Evolutionary conservation across 2,888 invertebrate genomes (phyloP), one percentile per base, ranked within the genome.

Genomic region (Colostygia pectinataria): DNA sequence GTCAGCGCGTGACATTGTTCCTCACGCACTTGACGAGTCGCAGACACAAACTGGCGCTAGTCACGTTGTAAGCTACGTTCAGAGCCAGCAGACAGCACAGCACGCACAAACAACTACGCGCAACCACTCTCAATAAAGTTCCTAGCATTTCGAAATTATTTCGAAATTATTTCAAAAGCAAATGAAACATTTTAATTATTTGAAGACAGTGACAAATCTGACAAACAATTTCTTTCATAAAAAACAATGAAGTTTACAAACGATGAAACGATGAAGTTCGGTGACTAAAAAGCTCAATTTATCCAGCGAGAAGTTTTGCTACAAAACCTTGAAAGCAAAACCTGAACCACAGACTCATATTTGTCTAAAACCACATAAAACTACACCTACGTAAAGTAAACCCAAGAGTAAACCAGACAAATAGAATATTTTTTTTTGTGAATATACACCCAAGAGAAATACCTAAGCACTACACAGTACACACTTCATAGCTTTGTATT

Each of bases 1-100:
- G 23, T 43, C 25, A 36, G n/a, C 33, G 23, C 10, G 34, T 28
- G 33, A 28, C 43, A 43, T 43, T 33, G 28, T 28, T 12, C 9
- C 6, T n/a, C 25, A 18, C 28, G 1, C n/a, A 0, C 5, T 12
- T 8, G 1, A 34, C 9, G 8, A 23, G 15, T 4, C 6, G 32
- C 13, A 33, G 2, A 12, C 34, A 39, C 27, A 20, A 8, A 13
- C 38, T 7, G 8, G 24, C 32, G 20, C 45, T 24, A 13, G 18
- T 7, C 10, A 32, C n/a, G 23, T 32, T 31, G 40, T n/a, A 36
- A 12, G 25, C 13, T 12, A 18, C 14, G n/a, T n/a, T 13, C 32
- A 39, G n/a, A 23, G 23, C 9, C 15, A 12, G 0, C 14, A 32
- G 15, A 12, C 28, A 36, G 20, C 31, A 32, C 20, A 43, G 6